Conservation (phyloP, 2,797 vertebrate species). For the Myotis findleyi region DNA sequence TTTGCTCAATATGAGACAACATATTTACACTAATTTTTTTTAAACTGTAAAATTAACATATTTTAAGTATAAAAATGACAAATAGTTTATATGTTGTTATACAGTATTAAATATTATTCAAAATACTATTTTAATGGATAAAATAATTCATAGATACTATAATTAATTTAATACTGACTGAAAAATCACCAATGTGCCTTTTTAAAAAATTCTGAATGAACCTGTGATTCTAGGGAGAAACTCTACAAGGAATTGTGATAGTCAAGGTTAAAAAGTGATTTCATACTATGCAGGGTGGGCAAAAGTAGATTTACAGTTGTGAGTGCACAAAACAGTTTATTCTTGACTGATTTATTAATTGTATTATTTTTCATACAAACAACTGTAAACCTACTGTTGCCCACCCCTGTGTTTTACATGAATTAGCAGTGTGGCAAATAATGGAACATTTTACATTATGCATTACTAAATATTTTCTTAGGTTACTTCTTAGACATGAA, state of each 20-base stretch:
- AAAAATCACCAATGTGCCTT: neutral
- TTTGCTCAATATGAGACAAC: neutral
- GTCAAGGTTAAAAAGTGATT: neutral
- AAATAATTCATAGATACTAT: neutral
- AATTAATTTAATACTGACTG: neutral
- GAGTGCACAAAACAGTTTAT: neutral
- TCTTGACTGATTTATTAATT: neutral
- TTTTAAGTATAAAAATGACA: neutral
- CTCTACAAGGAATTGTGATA: neutral
- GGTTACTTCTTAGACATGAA: neutral
- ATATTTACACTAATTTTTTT: neutral
- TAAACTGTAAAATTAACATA: neutral
- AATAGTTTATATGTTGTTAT: neutral
- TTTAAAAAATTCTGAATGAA: neutral
- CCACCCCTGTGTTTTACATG: neutral
- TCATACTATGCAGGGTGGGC: neutral
- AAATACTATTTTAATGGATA: neutral
- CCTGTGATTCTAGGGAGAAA: neutral
- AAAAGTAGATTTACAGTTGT: neutral
- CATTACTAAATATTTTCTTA: neutral
- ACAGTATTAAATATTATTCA: neutral
- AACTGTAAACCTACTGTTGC: neutral
- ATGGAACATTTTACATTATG: neutral
- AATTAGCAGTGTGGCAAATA: neutral
- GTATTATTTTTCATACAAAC: neutral